phyloP scores from a whole-genome alignment of 2,888 invertebrate species.

The Callimorpha dominula region DNA sequence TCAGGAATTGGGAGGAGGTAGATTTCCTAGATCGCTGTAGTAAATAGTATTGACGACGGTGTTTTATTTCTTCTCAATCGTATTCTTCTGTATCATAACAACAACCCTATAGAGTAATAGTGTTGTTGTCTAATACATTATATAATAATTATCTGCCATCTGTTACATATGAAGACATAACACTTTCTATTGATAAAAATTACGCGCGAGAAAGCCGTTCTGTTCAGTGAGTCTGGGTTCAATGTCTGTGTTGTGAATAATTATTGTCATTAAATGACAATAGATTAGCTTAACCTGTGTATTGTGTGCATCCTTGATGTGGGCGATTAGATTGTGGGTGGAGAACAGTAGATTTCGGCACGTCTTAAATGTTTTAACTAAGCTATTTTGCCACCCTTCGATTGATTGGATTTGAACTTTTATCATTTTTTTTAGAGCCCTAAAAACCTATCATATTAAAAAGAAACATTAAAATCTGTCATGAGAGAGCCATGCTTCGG shows the following conservation, averaged over 20 bases:
- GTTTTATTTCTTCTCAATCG: too few relatives aligned
- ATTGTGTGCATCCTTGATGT: conserved; percentile 8
- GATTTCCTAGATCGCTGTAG: too few relatives aligned
- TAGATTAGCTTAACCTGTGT: background rate
- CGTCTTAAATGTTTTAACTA: too few relatives aligned
- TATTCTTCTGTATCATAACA: background rate
- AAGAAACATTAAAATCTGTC: too few relatives aligned
- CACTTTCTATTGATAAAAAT: conserved; percentile 45
- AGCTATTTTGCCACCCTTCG: too few relatives aligned
- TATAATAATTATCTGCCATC: conserved; percentile 13
- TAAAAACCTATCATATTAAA: too few relatives aligned
- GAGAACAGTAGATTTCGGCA: too few relatives aligned
- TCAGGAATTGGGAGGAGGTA: too few relatives aligned
- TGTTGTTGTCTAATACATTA: background rate
- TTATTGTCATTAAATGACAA: conserved; percentile 20
- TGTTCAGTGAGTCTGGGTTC: conserved; percentile 37
- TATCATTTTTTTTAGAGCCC: too few relatives aligned
- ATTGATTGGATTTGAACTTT: too few relatives aligned
- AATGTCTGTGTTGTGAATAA: conserved; percentile 29
- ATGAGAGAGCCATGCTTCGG: too few relatives aligned
- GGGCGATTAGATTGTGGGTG: background rate
- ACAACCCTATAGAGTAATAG: background rate
- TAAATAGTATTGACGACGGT: too few relatives aligned
- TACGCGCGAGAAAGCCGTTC: conserved; percentile 48
- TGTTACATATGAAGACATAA: conserved; percentile 19